Conservation (phyloP, 2,888 invertebrate species). For the Acronicta leporina region DNA sequence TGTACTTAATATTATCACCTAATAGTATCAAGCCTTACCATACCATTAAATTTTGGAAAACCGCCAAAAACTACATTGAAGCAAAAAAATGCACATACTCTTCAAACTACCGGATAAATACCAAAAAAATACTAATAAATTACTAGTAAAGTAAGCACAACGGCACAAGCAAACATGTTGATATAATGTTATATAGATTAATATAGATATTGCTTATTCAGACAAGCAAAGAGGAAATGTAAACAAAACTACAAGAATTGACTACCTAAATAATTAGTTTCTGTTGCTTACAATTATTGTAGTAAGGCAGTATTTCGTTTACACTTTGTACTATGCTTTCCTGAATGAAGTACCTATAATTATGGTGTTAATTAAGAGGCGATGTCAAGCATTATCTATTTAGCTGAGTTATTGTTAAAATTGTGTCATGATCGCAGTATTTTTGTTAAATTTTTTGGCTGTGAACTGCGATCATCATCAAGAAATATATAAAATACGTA, state of each 20-base stretch:
- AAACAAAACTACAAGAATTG: no score
- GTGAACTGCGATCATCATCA: conserved; percentile 12
- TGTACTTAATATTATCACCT: conserved; percentile 10
- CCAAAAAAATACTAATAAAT: conserved; percentile 36
- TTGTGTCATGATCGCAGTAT: conserved; percentile 24
- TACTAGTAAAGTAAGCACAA: conserved; percentile 57
- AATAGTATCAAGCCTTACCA: conserved; percentile 35
- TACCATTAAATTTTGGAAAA: conserved; percentile 23
- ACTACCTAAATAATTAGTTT: no score
- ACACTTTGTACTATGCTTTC: background rate
- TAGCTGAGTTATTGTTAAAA: conserved; percentile 30
- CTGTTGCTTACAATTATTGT: no score
- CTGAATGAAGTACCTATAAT: background rate
- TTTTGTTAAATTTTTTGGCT: conserved; percentile 4
- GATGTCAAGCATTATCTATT: conserved; percentile 32
- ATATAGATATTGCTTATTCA: background rate
- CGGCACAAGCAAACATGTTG: conserved; percentile 63
- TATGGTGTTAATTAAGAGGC: conserved; percentile 18
- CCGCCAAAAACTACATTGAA: conserved; percentile 42
- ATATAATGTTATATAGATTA: conserved; percentile 13
- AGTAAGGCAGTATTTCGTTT: no score
- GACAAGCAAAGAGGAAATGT: background rate
- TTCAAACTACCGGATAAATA: conserved; percentile 45
- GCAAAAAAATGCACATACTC: conserved; percentile 43
- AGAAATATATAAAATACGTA: no score